Evolutionary conservation across 2,797 vertebrate species (phyloP).

Genomic region (Thalassophryne amazonica): DNA sequence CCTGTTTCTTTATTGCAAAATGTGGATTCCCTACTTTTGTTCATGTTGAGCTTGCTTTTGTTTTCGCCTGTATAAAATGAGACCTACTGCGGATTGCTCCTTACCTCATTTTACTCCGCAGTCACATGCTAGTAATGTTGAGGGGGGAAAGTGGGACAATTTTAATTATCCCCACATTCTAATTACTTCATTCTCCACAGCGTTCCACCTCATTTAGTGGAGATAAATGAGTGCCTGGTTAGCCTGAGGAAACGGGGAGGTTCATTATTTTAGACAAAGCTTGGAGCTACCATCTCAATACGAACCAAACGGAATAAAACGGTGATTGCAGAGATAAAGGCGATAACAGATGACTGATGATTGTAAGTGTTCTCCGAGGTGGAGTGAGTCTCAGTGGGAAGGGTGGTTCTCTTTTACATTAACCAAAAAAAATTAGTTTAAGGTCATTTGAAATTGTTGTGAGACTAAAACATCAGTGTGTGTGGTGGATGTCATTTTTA

Average conservation of each 20-base stretch:
- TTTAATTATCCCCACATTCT: conserved; percentile 78
- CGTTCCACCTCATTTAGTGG: conserved; percentile 76
- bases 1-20: background rate
- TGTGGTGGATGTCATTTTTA: too few relatives aligned
- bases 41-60: conserved; percentile 13
- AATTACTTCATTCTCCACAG: conserved; percentile 77
- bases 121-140: conserved; percentile 36
- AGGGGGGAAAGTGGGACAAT: conserved; percentile 58
- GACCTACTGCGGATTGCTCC: conserved; percentile 12
- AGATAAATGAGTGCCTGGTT: conserved; percentile 73
- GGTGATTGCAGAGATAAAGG: conserved; percentile 47
- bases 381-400: conserved; percentile 23
- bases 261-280: conserved; percentile 78
- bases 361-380: conserved; percentile 45
- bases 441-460: conserved; percentile 45
- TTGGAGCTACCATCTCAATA: conserved; percentile 40
- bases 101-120: conserved; percentile 55
- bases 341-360: conserved; percentile 50
- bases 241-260: conserved; percentile 58
- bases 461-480: too few relatives aligned
- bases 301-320: conserved; percentile 44
- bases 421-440: conserved; percentile 22
- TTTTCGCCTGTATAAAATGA: conserved; percentile 9
- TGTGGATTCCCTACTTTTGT: background rate
- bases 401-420: conserved; percentile 42